Conservation (phyloP, 2,113 vertebrate genomes). For the Lepus europaeus region DNA sequence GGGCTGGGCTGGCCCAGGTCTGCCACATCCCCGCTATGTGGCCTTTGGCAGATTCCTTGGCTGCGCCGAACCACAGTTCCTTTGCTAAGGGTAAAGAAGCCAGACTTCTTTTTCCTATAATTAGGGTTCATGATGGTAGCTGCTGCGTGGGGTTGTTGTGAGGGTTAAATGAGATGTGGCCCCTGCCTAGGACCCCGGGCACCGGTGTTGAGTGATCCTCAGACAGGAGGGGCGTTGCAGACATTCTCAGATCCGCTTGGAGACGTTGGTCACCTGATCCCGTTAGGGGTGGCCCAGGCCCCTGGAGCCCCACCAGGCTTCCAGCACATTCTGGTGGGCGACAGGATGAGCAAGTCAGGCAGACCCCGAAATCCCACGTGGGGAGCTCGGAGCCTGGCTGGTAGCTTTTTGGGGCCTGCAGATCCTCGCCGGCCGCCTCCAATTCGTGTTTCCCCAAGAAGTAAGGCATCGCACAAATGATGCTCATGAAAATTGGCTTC, state of each 20-base stretch:
- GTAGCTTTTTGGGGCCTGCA: not conserved
- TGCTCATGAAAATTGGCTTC: conserved; percentile 13
- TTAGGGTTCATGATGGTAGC: not conserved
- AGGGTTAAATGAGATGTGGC: conserved; percentile 23
- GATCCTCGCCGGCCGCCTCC: not conserved
- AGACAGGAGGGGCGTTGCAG: not conserved
- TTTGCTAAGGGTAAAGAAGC: not conserved
- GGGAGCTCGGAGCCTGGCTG: not conserved
- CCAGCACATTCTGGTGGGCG: too few relatives aligned
- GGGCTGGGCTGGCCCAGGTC: not conserved
- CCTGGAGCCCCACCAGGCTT: not conserved
- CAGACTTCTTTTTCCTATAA: not conserved
- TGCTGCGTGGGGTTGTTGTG: not conserved
- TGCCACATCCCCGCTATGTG: not conserved
- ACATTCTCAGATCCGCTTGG: not conserved
- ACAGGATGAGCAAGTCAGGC: not conserved
- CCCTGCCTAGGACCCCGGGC: not conserved
- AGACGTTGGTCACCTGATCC: not conserved
- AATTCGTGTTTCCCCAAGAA: not conserved
- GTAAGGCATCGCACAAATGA: not conserved
- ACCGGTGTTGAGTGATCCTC: not conserved
- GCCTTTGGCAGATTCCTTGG: not conserved
- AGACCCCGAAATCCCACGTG: not conserved
- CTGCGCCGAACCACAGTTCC: not conserved
- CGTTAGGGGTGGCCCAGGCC: not conserved